A percentile compares a stretch with the other conserved stretches of the same genome.
These are phyloP conservation scores for Phataginus tetradactyla DNA, from an alignment of 2,797 vertebrate genomes.

Conservation along the genomic window DNA sequence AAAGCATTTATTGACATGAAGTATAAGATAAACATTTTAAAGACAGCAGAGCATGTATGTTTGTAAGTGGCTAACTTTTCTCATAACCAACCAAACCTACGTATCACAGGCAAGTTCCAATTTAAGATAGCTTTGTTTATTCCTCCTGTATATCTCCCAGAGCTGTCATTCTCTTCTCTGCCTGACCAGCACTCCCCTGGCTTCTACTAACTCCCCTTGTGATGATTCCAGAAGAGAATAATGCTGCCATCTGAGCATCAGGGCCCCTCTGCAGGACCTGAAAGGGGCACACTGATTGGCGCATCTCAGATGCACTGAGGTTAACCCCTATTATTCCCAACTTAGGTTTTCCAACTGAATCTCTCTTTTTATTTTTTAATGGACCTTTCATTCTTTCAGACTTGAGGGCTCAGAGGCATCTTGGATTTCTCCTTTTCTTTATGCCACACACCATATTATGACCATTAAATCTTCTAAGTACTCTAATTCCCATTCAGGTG, in stretches of 20 bases:
- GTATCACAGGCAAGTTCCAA: background rate
- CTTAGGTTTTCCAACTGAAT: background rate
- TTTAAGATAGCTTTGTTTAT: background rate
- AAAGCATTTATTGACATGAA: background rate
- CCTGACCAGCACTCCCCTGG: background rate
- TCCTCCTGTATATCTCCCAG: background rate
- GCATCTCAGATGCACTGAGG: background rate
- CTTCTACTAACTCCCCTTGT: background rate
- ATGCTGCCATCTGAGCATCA: background rate
- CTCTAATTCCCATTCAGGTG: background rate
- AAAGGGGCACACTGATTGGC: background rate
- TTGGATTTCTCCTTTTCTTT: background rate
- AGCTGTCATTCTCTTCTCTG: background rate
- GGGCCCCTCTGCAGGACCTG: background rate
- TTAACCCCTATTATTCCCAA: background rate
- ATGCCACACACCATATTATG: background rate
- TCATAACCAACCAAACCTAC: background rate
- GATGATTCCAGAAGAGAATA: background rate
- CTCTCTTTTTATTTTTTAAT: background rate
- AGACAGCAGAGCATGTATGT: background rate
- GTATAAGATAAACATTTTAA: background rate
- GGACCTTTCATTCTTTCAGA: background rate
- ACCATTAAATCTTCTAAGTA: background rate
- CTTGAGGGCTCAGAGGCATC: background rate
- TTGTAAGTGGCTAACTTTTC: slow-evolving; percentile 9